Conservation (phyloP, 2,888 invertebrate species). For the Stictocephala bisonia region DNA sequence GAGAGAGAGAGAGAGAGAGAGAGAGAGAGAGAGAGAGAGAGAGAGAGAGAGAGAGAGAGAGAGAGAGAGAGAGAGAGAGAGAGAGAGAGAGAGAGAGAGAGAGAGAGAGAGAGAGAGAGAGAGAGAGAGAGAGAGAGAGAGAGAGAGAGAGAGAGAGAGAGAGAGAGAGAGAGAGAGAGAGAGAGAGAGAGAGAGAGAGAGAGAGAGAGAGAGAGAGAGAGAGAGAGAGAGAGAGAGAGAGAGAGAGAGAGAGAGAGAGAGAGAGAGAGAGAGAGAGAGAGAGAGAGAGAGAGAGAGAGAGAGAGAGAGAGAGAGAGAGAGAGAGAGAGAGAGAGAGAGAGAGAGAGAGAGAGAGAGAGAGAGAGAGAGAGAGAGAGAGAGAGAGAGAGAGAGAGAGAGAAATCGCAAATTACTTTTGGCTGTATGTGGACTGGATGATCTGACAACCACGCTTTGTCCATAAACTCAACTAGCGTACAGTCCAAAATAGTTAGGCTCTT, state of each 20-base stretch:
- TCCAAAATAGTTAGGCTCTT: too few relatives aligned
- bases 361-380: too few relatives aligned
- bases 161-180: not conserved
- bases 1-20: not conserved
- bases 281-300: conserved; percentile 13
- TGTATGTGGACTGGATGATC: too few relatives aligned
- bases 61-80: not conserved
- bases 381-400: too few relatives aligned
- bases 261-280: conserved; percentile 9
- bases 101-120: not conserved
- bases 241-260: conserved; percentile 13
- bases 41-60: not conserved
- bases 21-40: not conserved
- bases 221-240: conserved; percentile 13
- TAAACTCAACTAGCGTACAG: too few relatives aligned
- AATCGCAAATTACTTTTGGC: too few relatives aligned
- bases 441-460: too few relatives aligned
- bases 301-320: not conserved
- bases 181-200: not conserved
- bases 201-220: conserved; percentile 2
- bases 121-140: not conserved
- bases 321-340: too few relatives aligned
- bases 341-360: too few relatives aligned
- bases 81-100: not conserved
- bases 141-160: not conserved